Evolutionary conservation across 2,797 vertebrate species (phyloP), one percentile per base, ranked within the genome.

Genomic region (Strix occidentalis): DNA sequence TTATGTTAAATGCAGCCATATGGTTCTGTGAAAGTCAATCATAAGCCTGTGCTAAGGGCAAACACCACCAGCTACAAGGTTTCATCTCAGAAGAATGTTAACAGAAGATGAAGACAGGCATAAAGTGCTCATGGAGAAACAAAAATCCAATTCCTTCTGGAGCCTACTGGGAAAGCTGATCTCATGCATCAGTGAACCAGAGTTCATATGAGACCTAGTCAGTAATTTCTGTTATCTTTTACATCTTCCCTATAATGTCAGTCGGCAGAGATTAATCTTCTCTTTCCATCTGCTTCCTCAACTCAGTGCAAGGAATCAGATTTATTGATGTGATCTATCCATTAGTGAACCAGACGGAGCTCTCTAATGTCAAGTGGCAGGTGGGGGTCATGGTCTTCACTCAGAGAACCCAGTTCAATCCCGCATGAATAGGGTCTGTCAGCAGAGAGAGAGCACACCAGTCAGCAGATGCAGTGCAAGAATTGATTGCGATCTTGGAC

Each of bases 161-260:
- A 91, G 84, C 69, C 89, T 92, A 81, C 89, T 96, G 93, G 90
- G 92, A 96, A 91, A 66, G 65, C 89, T 93, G 94, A 94, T 96
- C 93, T 93, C 90, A 89, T 93, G 95, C 93, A 91, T 92, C 92
- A 88, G 26, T 84, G 92, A 94, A 66, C 79, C 65, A 81, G 84
- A 92, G 89, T 88, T 97, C 84, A 86, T 78, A 43, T 53, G 69
- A 93, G 84, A 94, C 79, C 76, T 75, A 94, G 65, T 56, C 79
- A 92, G 93, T 93, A 97, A 95, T 95, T 96, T 95, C 65, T 94
- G 87, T 92, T 96, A 91, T 96, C 90, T 95, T 95, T 96, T 93
- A 89, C 65, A 91, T 96, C 84, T 93, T 89, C 58, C n/a, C 51
- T 94, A 1, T 94, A 96, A 95, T 46, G 48, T 88, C 63, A 90